Conservation (phyloP, 2,113 vertebrate genomes). For the Zosterops borbonicus region DNA sequence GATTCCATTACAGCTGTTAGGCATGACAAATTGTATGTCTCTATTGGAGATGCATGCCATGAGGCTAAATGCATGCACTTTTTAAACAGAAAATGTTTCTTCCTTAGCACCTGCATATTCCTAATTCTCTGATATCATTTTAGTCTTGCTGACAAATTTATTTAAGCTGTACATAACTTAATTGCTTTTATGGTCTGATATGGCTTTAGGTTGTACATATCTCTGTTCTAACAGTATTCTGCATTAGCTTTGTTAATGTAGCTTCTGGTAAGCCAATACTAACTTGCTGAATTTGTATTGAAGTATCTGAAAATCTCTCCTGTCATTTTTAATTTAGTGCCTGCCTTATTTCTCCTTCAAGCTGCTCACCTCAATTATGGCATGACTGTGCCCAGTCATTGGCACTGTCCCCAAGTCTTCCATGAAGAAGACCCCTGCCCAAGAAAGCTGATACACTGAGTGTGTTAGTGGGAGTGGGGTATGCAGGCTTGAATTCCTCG, state of each 20-base stretch:
- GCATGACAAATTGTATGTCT: neutral
- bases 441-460: neutral
- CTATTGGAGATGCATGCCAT: neutral
- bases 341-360: neutral
- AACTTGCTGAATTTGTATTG: neutral
- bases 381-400: neutral
- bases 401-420: neutral
- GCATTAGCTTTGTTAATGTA: neutral
- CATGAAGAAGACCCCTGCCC: neutral
- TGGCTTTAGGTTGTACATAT: neutral
- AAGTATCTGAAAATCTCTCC: neutral
- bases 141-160: neutral
- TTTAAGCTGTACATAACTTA: neutral
- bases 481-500: neutral
- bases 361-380: neutral
- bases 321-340: neutral
- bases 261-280: neutral
- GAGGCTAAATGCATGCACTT: neutral
- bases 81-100: neutral
- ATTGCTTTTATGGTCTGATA: neutral
- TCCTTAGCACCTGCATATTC: neutral
- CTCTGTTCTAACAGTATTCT: neutral
- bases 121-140: neutral
- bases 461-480: neutral
- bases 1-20: neutral